Evolutionary conservation across 2,797 vertebrate genomes (phyloP).

Genomic region (Anguilla megastoma): DNA sequence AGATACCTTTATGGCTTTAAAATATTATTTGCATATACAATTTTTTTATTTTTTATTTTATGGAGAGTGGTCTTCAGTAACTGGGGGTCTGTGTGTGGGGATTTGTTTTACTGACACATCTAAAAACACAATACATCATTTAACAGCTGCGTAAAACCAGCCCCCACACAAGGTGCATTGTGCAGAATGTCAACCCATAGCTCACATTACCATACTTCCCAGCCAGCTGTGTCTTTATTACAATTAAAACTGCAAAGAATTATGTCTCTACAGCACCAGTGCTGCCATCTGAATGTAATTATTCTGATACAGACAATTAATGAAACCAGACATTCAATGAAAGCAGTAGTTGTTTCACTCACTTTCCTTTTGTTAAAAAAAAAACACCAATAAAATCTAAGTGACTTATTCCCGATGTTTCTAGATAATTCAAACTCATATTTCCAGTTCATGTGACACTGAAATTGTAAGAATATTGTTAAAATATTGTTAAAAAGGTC

Average conservation of each 20-base stretch:
- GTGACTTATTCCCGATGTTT: not conserved
- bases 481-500: not conserved
- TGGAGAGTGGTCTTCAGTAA: no score
- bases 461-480: not conserved
- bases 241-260: not conserved
- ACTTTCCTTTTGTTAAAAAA: no score
- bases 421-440: not conserved
- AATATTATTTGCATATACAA: no score
- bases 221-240: not conserved
- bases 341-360: not conserved
- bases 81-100: no score
- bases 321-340: not conserved
- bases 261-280: not conserved
- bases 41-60: no score
- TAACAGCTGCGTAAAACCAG: no score
- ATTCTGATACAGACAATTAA: not conserved
- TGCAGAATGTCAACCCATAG: no score
- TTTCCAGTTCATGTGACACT: not conserved
- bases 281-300: not conserved
- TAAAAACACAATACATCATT: no score
- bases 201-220: not conserved
- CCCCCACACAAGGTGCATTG: no score
- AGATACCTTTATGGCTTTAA: no score
- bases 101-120: no score
- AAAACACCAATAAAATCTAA: not conserved